Conservation (phyloP, 2,888 invertebrate species). For the Amblyjoppa proteus region DNA sequence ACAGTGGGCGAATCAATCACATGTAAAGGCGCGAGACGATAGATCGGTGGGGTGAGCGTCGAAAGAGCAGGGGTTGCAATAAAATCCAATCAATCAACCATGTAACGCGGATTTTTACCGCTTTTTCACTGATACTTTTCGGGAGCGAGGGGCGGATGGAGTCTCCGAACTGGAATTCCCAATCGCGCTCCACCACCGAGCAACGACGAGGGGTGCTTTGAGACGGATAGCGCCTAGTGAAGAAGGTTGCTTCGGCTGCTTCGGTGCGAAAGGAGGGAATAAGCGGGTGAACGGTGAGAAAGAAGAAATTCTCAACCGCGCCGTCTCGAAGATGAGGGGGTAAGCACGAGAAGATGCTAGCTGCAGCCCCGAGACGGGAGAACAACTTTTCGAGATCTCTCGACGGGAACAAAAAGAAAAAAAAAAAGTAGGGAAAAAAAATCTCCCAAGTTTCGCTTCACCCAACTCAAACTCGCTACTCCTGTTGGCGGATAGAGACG, state of each 20-base stretch:
- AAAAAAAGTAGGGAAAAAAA: constrained; percentile 47
- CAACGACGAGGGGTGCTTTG: constrained; percentile 22
- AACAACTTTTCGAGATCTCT: constrained; percentile 73
- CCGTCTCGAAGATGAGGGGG: constrained; percentile 32
- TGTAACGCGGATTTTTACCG: constrained; percentile 65
- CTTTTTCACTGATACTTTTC: constrained; percentile 72
- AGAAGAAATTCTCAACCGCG: constrained; percentile 42
- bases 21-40: constrained; percentile 67
- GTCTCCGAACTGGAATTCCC: constrained; percentile 64
- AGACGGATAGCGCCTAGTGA: constrained; percentile 12
- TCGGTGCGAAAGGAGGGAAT: neutral
- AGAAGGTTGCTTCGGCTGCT: constrained; percentile 31
- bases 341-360: constrained; percentile 53
- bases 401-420: constrained; percentile 49
- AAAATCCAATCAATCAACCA: constrained; percentile 81
- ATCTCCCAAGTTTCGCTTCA: constrained; percentile 68
- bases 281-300: constrained; percentile 21
- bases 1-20: constrained; percentile 69
- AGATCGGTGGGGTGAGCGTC: constrained; percentile 59
- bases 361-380: constrained; percentile 63
- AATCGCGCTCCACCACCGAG: constrained; percentile 53
- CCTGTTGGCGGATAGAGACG: constrained; percentile 41
- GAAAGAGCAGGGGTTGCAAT: constrained; percentile 67
- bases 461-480: constrained; percentile 62
- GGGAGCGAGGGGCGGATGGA: constrained; percentile 49